phyloP scores from a whole-genome alignment of 2,113 vertebrate species.

The Labeo catla region DNA sequence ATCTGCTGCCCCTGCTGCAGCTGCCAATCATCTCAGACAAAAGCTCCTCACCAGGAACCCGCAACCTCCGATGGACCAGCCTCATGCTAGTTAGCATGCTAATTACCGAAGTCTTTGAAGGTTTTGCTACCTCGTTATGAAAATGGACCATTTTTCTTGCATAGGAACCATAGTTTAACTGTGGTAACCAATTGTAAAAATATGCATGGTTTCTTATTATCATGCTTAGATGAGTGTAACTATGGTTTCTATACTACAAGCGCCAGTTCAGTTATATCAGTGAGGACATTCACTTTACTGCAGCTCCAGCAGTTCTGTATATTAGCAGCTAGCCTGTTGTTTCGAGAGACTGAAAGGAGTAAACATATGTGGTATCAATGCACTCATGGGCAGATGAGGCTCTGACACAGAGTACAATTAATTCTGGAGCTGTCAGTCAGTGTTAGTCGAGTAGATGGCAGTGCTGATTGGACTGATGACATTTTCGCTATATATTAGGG shows the following conservation, averaged over 20 bases:
- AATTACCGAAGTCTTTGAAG: slow-evolving; percentile 9
- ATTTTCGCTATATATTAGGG: slow-evolving; percentile 67
- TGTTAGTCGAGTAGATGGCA: slow-evolving; percentile 62
- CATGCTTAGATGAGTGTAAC: neutral
- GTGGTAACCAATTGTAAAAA: neutral
- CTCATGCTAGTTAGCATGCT: slow-evolving; percentile 30
- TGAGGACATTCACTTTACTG: no score
- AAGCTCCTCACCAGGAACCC: slow-evolving; percentile 2
- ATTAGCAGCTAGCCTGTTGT: neutral
- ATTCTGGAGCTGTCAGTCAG: slow-evolving; percentile 70
- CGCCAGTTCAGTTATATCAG: no score
- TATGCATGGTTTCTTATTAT: neutral
- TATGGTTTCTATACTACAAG: neutral
- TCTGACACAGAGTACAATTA: slow-evolving; percentile 59
- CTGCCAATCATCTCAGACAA: slow-evolving; percentile 70
- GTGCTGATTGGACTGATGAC: slow-evolving; percentile 72
- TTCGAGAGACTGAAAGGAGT: slow-evolving; percentile 19
- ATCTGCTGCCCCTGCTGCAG: slow-evolving; percentile 75
- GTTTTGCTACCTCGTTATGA: neutral
- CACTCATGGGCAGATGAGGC: slow-evolving; percentile 45
- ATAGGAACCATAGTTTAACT: neutral
- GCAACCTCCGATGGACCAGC: neutral
- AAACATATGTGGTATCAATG: slow-evolving; percentile 38
- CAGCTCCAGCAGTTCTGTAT: neutral
- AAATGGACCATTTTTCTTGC: neutral